phyloP scores from a whole-genome alignment of 2,113 vertebrate genomes.

The Myrmophylax atrothorax region DNA sequence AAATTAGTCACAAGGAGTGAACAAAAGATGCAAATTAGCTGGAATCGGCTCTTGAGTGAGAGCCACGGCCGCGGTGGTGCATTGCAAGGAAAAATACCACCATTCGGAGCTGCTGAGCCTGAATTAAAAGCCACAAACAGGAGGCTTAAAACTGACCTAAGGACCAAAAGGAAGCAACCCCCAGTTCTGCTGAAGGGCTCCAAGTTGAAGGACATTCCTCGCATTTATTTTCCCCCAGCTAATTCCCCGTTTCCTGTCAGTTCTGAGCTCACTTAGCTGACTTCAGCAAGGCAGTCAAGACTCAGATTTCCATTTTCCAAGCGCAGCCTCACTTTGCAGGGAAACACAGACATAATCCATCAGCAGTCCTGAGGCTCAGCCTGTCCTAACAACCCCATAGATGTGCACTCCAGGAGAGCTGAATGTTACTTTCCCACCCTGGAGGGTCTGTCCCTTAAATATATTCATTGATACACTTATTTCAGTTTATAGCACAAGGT shows the following conservation, averaged over 20 bases:
- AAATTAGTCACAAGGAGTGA: neutral
- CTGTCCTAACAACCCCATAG: neutral
- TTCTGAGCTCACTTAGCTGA: conserved; percentile 5
- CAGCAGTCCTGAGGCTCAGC: neutral
- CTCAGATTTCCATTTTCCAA: conserved; percentile 10
- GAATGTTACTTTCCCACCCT: neutral
- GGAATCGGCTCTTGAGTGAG: neutral
- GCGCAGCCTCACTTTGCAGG: neutral
- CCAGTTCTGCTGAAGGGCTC: neutral
- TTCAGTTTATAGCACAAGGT: neutral
- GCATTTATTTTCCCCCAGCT: neutral
- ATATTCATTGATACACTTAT: neutral
- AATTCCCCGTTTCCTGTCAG: neutral
- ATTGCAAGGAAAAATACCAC: neutral
- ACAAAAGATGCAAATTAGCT: neutral
- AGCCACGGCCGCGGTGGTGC: neutral
- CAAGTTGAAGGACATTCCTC: neutral
- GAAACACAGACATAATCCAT: neutral
- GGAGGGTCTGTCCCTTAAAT: neutral
- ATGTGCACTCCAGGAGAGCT: neutral
- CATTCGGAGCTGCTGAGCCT: neutral
- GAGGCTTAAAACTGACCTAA: neutral
- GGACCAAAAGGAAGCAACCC: neutral
- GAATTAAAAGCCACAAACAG: neutral
- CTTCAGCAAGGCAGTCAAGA: neutral